A percentile compares a stretch with the other conserved stretches of the same genome.
Conservation (phyloP, 2,113 vertebrate species). For the Pseudorasbora parva region DNA sequence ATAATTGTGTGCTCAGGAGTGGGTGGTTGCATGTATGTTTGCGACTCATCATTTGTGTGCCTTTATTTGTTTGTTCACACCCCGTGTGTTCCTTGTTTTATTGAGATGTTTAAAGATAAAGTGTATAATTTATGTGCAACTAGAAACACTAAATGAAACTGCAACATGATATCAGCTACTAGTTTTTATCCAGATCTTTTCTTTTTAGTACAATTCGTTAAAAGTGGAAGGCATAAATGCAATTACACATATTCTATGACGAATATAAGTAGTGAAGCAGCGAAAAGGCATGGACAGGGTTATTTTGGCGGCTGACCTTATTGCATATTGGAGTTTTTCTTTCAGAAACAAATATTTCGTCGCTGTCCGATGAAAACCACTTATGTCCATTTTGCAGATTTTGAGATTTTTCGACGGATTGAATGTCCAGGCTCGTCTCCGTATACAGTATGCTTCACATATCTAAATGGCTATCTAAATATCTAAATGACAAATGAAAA, state of each 20-base stretch:
- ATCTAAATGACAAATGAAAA: too few species aligned
- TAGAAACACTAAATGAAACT: not conserved
- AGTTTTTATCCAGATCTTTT: not conserved
- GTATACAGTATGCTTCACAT: too few species aligned
- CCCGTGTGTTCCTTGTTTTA: not conserved
- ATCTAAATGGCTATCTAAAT: too few species aligned
- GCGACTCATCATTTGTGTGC: not conserved
- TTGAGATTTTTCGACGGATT: too few species aligned
- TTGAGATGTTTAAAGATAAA: not conserved
- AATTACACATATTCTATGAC: not conserved
- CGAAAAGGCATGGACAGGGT: too few species aligned
- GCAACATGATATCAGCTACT: not conserved
- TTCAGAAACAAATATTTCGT: too few species aligned
- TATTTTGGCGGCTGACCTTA: too few species aligned
- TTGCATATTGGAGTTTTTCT: too few species aligned
- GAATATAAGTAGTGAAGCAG: not conserved
- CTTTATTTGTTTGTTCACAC: constrained; percentile 25
- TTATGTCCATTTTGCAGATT: too few species aligned
- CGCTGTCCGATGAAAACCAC: too few species aligned
- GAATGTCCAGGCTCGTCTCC: too few species aligned
- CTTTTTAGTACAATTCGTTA: too few species aligned
- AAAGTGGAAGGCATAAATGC: not conserved
- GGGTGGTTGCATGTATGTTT: constrained; percentile 2
- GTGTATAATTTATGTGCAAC: not conserved
- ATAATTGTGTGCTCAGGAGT: constrained; percentile 18